Base-by-base conservation (phyloP, 1,140 invertebrate species). In the Babylonia areolata region DNA sequence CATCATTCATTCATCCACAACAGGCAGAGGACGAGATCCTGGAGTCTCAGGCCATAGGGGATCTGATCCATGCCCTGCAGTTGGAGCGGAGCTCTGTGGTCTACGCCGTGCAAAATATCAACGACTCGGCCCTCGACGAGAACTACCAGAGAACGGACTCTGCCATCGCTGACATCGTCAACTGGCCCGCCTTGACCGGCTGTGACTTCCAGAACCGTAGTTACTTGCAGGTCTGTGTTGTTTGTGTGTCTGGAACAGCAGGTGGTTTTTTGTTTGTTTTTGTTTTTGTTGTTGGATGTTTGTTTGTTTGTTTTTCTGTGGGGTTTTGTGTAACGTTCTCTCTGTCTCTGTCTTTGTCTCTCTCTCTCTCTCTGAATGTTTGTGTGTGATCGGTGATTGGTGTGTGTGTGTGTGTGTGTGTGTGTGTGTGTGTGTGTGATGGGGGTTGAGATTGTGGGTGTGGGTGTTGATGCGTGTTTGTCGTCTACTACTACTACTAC, bases 31-130 rank as follows among this genome's bases (percentile, higher is more conserved):
- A n/a, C 37, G 54, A 82, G 79, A 80, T 88, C 37, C n/a, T 20
- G 2, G 81, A 58, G 33, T 40, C 84, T 1, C 85, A 86, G 46
- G 6, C 28, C 3, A 86, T 86, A 23, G 87, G 87, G 23, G 58
- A 80, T 46, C 42, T 86, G 35, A 84, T 88, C 69, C 87, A 86
- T 40, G 31, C 46, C 11, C 9, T 88, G n/a, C 87, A 88, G 85
- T 35, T 86, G 39, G 87, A 88, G 73, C 40, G 87, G 35, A 85
- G 79, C 6, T 46, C 81, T 23, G 71, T 81, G 39, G 84, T 88
- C 23, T 85, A 84, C 20, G 51, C 77, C 35, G 64, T 84, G 11
- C 33, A 86, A 58, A 88, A 81, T 0, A 39, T 5, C 17, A 87
- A 85, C 83, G 46, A 31, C 17, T n/a, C 75, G 31, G 33, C 37